Evolutionary conservation across 2,888 invertebrate genomes (phyloP).

Genomic region (Eupsilia transversa): DNA sequence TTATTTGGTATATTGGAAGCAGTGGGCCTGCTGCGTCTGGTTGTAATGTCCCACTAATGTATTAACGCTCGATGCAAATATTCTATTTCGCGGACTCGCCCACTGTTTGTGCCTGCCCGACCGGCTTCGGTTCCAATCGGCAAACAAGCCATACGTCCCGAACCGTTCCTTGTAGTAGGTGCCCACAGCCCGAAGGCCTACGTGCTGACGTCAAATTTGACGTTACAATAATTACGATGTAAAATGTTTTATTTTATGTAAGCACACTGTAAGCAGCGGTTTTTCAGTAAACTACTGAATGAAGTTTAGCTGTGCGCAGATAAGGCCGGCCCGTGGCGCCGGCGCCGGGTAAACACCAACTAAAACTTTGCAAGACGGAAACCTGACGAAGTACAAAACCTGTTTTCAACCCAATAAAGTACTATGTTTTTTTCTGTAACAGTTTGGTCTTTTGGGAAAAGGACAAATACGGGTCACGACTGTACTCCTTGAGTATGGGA

Average conservation of each 20-base stretch:
- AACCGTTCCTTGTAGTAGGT: neutral
- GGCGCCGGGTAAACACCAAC: neutral
- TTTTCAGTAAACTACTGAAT: constrained; percentile 1
- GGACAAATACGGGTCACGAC: neutral
- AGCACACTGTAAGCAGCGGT: neutral
- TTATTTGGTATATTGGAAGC: neutral
- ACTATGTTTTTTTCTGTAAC: neutral
- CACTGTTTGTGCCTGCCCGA: constrained; percentile 29
- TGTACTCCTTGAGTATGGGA: neutral
- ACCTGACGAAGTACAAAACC: neutral
- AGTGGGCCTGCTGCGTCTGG: constrained; percentile 12
- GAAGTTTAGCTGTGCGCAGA: neutral
- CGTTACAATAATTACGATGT: neutral
- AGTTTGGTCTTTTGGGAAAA: neutral
- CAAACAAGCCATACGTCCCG: constrained; percentile 33
- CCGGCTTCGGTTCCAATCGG: constrained; percentile 37
- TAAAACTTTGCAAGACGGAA: neutral
- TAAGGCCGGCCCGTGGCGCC: neutral
- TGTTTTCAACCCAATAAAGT: neutral
- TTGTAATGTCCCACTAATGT: constrained; percentile 57
- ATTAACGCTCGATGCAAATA: constrained; percentile 70
- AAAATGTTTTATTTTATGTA: neutral
- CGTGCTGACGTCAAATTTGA: neutral
- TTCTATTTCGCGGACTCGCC: constrained; percentile 36
- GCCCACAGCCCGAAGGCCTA: neutral